Conservation (phyloP, 2,113 vertebrate species). For the Myiozetetes cayanensis region DNA sequence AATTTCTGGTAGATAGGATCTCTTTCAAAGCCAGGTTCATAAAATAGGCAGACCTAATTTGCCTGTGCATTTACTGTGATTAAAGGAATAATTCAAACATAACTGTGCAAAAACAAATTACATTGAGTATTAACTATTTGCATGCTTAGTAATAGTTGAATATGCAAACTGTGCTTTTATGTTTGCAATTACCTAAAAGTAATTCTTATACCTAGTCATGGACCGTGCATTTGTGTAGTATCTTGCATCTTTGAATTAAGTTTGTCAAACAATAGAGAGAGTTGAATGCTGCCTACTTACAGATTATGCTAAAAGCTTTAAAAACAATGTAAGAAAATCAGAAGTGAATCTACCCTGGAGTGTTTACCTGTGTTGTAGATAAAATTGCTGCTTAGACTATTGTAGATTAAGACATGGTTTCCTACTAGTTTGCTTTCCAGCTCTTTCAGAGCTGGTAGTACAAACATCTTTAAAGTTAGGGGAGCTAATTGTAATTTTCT, state of each 20-base stretch:
- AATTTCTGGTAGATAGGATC: background rate
- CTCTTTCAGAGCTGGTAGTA: background rate
- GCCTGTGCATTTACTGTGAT: background rate
- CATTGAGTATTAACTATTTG: background rate
- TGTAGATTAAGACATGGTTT: background rate
- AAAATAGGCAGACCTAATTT: background rate
- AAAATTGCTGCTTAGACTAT: background rate
- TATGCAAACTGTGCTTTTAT: background rate
- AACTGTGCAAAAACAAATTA: background rate
- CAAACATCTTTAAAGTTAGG: background rate
- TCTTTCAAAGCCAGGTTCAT: background rate
- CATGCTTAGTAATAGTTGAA: background rate
- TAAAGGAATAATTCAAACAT: background rate
- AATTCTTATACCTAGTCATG: background rate
- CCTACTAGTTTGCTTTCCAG: background rate
- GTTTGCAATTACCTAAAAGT: background rate
- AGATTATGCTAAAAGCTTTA: background rate
- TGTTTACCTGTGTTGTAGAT: background rate
- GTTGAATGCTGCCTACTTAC: background rate
- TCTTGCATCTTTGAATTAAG: background rate
- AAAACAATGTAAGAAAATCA: background rate
- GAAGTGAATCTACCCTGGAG: fast-evolving
- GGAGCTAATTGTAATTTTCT: background rate
- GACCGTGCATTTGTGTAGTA: fast-evolving
- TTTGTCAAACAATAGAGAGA: background rate